Conservation (phyloP, 2,797 vertebrate genomes). For the Alcedo atthis region DNA sequence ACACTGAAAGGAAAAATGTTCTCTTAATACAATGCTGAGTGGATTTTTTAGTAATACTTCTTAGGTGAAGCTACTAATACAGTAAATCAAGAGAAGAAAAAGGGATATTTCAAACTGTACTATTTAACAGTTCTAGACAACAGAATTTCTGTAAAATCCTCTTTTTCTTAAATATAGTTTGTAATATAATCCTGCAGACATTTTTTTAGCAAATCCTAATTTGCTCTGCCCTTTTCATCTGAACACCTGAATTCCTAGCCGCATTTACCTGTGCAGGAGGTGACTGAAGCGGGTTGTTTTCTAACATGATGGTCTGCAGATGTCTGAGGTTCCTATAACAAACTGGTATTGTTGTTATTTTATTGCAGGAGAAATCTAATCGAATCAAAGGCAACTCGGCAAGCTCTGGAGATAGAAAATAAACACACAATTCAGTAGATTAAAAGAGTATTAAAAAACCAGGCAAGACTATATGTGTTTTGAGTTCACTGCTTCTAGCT, state of each 20-base stretch:
- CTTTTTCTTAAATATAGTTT: neutral
- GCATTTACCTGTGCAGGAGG: slow-evolving; percentile 92
- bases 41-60: neutral
- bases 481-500: neutral
- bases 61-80: neutral
- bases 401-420: slow-evolving; percentile 81
- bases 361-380: slow-evolving; percentile 97
- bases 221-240: neutral
- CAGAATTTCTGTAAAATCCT: neutral
- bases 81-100: neutral
- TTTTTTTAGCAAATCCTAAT: neutral
- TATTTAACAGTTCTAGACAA: neutral
- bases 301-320: slow-evolving; percentile 91
- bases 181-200: neutral
- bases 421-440: slow-evolving; percentile 11
- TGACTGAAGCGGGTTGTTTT: slow-evolving; percentile 95
- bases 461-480: neutral
- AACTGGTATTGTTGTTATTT: slow-evolving; percentile 90
- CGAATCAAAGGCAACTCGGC: slow-evolving; percentile 93
- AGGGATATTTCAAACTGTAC: neutral
- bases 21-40: neutral
- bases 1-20: neutral
- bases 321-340: slow-evolving; percentile 91
- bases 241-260: neutral
- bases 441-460: neutral